These are phyloP conservation scores for Eleginops maclovinus DNA, from an alignment of 2,113 vertebrate species.

Conservation along the genomic window DNA sequence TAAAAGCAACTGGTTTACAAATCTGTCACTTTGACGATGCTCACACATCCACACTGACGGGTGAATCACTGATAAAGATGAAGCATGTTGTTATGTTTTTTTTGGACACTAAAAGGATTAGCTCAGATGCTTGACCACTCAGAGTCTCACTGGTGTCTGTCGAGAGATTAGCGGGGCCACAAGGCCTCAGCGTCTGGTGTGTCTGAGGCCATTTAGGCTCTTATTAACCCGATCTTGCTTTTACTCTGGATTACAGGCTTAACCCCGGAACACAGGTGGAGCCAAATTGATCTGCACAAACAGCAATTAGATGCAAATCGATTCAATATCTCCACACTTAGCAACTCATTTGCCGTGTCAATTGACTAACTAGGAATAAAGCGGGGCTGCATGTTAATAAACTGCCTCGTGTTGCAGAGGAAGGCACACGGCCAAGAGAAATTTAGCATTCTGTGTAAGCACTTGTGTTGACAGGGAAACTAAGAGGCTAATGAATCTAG, in stretches of 20 bases:
- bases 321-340: constrained; percentile 62
- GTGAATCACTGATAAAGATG: neutral
- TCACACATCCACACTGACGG: neutral
- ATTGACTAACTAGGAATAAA: constrained; percentile 25
- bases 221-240: constrained; percentile 42
- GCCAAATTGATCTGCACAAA: constrained; percentile 54
- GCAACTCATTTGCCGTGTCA: constrained; percentile 41
- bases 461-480: constrained; percentile 17
- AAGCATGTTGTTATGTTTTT: neutral
- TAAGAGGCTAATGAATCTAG: constrained; percentile 45
- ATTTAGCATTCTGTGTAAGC: neutral
- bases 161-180: constrained; percentile 53
- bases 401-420: constrained; percentile 30
- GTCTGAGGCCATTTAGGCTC: constrained; percentile 42
- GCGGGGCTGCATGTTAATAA: neutral
- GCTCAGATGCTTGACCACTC: constrained; percentile 25
- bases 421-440: constrained; percentile 15
- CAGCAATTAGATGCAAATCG: constrained; percentile 61
- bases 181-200: constrained; percentile 9
- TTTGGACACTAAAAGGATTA: constrained; percentile 26
- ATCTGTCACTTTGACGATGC: neutral
- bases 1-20: neutral
- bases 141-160: neutral
- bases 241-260: constrained; percentile 66
- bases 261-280: constrained; percentile 37